Evolutionary conservation across 2,888 invertebrate genomes (phyloP).

Genomic region (Xanthostigma xanthostigma): DNA sequence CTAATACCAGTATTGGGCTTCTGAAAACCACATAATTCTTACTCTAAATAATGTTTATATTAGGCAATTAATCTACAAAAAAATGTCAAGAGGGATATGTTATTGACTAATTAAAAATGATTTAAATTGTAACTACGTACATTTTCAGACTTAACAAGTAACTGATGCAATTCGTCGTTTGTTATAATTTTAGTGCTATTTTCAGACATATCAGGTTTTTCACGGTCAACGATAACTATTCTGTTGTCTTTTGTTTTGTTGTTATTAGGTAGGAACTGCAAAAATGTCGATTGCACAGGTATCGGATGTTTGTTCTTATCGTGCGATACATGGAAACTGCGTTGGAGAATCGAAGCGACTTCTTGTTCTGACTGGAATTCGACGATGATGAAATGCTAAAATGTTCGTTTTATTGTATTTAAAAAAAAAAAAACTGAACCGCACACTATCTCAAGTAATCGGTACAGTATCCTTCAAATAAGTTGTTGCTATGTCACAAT

Average conservation of each 20-base stretch:
- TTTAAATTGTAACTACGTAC: constrained; percentile 25
- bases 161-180: constrained; percentile 30
- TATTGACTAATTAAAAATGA: too few species aligned
- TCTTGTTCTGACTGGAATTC: constrained; percentile 46
- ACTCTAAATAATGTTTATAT: too few species aligned
- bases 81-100: too few species aligned
- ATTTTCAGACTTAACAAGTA: constrained; percentile 32
- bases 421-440: too few species aligned
- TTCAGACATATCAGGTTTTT: constrained; percentile 15
- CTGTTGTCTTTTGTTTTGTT: constrained; percentile 13
- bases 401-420: constrained; percentile 6
- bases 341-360: constrained; percentile 37
- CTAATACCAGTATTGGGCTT: too few species aligned
- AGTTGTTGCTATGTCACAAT: too few species aligned
- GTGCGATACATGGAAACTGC: constrained; percentile 34
- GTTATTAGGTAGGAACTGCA: constrained; percentile 43
- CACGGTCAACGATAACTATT: background rate
- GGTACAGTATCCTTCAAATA: background rate
- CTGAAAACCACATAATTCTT: too few species aligned
- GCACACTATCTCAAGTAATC: too few species aligned
- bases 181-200: constrained; percentile 33
- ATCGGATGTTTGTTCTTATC: constrained; percentile 37
- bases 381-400: constrained; percentile 58
- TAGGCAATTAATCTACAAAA: too few species aligned
- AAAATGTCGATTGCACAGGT: constrained; percentile 50